Conservation (phyloP, 2,888 invertebrate genomes). For the Temnothorax rugatulus region DNA sequence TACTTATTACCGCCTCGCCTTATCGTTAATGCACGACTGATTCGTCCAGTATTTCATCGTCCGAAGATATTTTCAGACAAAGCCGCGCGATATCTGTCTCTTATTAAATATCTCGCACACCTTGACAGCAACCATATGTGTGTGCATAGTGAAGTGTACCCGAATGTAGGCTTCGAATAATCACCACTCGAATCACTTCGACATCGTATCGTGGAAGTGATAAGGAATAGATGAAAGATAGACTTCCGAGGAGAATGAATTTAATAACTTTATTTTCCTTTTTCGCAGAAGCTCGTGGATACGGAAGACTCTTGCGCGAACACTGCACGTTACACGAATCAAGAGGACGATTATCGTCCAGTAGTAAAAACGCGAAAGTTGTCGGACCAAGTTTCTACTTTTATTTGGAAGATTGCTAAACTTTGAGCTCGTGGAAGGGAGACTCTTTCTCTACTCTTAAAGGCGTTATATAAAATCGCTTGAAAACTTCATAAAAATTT, state of each 20-base stretch:
- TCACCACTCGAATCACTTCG: not conserved
- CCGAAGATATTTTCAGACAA: constrained; percentile 1
- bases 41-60: constrained; percentile 61
- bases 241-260: not conserved
- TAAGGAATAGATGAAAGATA: not conserved
- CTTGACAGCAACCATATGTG: not conserved
- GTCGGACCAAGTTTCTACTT: not conserved
- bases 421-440: not conserved
- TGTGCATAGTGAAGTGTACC: not conserved
- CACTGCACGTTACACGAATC: not conserved
- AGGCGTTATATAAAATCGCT: not conserved
- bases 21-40: constrained; percentile 40
- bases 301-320: constrained; percentile 24
- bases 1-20: constrained; percentile 42
- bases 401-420: not conserved
- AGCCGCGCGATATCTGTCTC: not conserved
- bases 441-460: not conserved
- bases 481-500: not conserved
- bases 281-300: not conserved
- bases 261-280: not conserved
- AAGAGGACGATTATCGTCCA: constrained; percentile 11
- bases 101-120: constrained; percentile 1
- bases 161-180: not conserved
- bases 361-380: not conserved
- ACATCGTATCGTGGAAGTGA: not conserved